Conservation (phyloP, 2,113 vertebrate species). For the Cranoglanis bouderius region DNA sequence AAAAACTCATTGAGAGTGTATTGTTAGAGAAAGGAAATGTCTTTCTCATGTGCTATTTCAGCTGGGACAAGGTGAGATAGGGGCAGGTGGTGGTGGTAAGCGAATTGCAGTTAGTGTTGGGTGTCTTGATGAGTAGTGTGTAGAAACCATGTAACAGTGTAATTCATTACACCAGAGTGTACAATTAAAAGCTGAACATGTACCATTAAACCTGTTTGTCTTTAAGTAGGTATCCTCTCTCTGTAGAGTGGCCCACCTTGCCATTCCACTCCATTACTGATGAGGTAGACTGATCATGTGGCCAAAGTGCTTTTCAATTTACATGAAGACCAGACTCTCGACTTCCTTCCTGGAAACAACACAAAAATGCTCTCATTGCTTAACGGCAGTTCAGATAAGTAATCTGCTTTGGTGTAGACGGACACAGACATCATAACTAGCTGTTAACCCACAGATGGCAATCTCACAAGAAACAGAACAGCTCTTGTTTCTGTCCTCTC, state of each 20-base stretch:
- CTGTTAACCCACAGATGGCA: constrained; percentile 57
- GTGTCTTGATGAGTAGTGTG: background rate
- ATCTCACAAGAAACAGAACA: constrained; percentile 39
- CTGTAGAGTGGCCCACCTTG: constrained; percentile 35
- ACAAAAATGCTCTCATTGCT: constrained; percentile 56
- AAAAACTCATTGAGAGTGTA: background rate
- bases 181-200: constrained; percentile 13
- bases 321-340: constrained; percentile 42
- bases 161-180: constrained; percentile 18
- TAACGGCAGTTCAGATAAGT: constrained; percentile 52
- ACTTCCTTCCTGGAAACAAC: constrained; percentile 51
- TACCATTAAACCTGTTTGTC: constrained; percentile 22
- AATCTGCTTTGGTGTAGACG: constrained; percentile 41
- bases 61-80: background rate
- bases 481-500: constrained; percentile 41
- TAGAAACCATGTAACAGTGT: background rate
- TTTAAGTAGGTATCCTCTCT: constrained; percentile 31
- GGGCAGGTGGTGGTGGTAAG: background rate
- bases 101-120: background rate
- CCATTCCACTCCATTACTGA: constrained; percentile 48
- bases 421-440: constrained; percentile 50
- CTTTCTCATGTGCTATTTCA: background rate
- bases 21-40: background rate
- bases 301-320: constrained; percentile 55
- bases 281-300: constrained; percentile 44